phyloP scores from a whole-genome alignment of 2,888 invertebrate genomes.

The Epistrophella euchroma region DNA sequence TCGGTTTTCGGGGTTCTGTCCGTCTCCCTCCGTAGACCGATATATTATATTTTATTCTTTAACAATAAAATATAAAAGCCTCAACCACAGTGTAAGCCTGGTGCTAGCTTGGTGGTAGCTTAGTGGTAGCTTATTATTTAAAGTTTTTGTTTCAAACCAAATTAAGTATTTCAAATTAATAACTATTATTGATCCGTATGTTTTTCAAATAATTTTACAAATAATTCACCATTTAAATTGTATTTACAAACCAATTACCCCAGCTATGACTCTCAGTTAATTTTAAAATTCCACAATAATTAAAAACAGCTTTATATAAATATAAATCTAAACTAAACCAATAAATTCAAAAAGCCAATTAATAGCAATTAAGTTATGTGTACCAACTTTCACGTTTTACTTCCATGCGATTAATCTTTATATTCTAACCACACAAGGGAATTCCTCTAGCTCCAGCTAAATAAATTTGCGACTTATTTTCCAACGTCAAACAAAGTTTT shows the following conservation, averaged over 20 bases:
- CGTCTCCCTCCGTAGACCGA: no score
- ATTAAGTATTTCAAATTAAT: no score
- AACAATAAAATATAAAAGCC: no score
- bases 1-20: no score
- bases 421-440: slow-evolving; percentile 1
- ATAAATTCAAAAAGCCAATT: slow-evolving; percentile 25
- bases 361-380: slow-evolving; percentile 18
- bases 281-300: slow-evolving; percentile 6
- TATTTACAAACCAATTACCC: neutral
- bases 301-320: neutral
- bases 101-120: no score
- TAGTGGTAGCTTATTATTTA: neutral
- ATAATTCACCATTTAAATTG: neutral
- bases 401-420: slow-evolving; percentile 9
- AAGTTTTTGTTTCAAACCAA: neutral
- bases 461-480: neutral
- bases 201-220: neutral
- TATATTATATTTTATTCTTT: no score
- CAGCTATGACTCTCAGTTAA: no score
- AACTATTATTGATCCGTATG: no score
- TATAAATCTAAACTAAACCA: slow-evolving; percentile 18
- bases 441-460: neutral
- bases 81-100: no score
- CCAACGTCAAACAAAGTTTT: neutral
- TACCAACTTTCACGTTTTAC: neutral